A percentile compares a stretch with the other conserved stretches of the same genome.
phyloP scores from a whole-genome alignment of 2,888 invertebrate species.

The Drosophila fungiperda region DNA sequence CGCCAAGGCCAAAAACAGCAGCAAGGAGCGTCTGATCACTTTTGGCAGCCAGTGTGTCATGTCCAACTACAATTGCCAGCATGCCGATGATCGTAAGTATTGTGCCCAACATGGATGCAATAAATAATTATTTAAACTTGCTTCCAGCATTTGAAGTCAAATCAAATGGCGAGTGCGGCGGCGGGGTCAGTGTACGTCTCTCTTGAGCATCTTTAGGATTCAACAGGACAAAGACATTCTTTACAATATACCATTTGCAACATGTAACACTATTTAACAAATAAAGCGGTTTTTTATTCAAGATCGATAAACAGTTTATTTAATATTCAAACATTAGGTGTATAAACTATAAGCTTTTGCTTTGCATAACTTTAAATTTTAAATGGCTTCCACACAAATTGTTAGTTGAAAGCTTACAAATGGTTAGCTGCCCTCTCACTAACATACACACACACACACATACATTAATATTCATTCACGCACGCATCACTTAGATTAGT shows the following conservation, averaged over 20 bases:
- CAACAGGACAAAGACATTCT: background rate
- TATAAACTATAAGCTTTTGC: conserved; percentile 37
- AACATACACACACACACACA: conserved; percentile 21
- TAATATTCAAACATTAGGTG: conserved; percentile 19
- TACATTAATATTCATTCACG: conserved; percentile 15
- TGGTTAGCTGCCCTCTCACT: conserved; percentile 6
- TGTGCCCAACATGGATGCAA: background rate
- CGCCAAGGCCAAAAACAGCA: conserved; percentile 77
- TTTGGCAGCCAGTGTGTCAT: conserved; percentile 84
- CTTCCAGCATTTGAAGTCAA: conserved; percentile 77
- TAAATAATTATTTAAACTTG: background rate
- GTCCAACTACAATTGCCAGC: conserved; percentile 84
- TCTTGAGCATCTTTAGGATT: conserved; percentile 64
- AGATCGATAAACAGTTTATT: conserved; percentile 59
- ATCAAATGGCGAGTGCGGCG: conserved; percentile 82
- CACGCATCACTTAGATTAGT: conserved; percentile 34
- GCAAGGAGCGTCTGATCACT: conserved; percentile 81
- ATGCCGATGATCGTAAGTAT: conserved; percentile 81
- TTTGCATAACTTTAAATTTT: conserved; percentile 55
- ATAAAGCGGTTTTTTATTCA: conserved; percentile 24
- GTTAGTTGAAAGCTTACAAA: conserved; percentile 5
- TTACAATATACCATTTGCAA: background rate
- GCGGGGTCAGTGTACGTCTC: conserved; percentile 83
- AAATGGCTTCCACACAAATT: conserved; percentile 19
- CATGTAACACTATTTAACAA: conserved; percentile 4